These are phyloP conservation scores for Bambusicola thoracicus DNA, from an alignment of 2,113 vertebrate species.

Conservation along the genomic window DNA sequence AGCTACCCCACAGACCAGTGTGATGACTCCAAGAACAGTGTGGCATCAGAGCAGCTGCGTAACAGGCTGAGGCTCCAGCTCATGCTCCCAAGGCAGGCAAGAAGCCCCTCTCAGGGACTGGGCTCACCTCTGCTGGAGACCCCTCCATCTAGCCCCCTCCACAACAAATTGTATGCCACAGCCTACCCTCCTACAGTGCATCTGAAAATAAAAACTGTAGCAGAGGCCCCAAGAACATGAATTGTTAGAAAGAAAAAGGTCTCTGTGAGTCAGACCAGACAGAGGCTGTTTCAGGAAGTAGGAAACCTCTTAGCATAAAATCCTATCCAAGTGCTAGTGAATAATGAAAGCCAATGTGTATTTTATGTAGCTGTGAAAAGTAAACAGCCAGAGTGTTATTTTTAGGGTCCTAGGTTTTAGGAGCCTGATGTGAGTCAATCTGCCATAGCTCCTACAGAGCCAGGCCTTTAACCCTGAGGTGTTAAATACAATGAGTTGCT, in stretches of 20 bases:
- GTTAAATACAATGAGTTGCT: background rate
- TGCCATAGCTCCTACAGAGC: background rate
- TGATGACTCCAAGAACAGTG: background rate
- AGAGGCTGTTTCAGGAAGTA: background rate
- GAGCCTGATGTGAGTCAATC: constrained; percentile 10
- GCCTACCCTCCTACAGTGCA: background rate
- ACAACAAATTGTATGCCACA: background rate
- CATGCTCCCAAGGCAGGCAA: background rate
- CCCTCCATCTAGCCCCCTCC: background rate
- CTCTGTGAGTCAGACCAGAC: background rate
- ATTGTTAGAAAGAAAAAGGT: background rate
- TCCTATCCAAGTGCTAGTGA: background rate
- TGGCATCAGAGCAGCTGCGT: fast-evolving
- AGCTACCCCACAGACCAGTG: background rate
- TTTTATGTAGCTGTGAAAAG: constrained; percentile 7
- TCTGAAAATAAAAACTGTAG: background rate
- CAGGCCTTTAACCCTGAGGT: background rate
- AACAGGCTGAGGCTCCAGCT: background rate
- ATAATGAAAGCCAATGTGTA: background rate
- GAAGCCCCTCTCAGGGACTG: background rate
- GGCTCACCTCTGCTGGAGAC: background rate
- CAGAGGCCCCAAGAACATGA: background rate
- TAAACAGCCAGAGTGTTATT: background rate
- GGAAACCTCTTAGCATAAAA: background rate
- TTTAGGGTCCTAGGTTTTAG: constrained; percentile 15